Base-by-base conservation (phyloP, 2,113 vertebrate genomes). In the Phaethornis superciliosus region DNA sequence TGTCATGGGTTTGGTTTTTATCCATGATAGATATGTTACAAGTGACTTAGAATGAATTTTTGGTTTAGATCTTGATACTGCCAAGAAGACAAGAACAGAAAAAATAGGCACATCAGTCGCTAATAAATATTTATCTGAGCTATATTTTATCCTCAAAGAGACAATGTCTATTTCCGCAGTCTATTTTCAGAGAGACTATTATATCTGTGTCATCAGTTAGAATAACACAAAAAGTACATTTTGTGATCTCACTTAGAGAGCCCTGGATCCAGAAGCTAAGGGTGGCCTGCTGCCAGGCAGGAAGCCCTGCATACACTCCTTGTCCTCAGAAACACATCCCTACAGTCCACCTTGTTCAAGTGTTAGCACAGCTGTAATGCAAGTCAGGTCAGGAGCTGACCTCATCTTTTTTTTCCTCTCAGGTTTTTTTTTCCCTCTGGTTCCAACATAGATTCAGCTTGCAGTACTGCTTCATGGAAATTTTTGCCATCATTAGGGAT, bases 61-160 rank as follows among this genome's bases (percentile, higher is more conserved):
- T 62, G 24, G 67, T 90, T 94, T 86, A 90, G 46, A 65, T 89
- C 87, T 78, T 89, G 52, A 84, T 63, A 59, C 17, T 85, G 33
- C 32, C 83, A 89, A 71, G 85, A 79, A 30, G 40, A 90, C 9
- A 79, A 71, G 92, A 80, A 1, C 30, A 70, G 26, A 63, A 5
- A 90, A 83, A 90, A 72, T 0, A 74, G 37, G 37, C n/a, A 58
- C 20, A 76, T 60, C 4, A 4, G 4, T 32, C 19, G n/a, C 35
- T 81, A 59, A 90, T 35, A 82, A 87, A 85, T 58, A 86, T 51
- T 63, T 89, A 63, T 59, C 74, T 69, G 40, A 84, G 22, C 40
- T 69, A 15, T 54, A 79, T 69, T 88, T 82, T 85, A 69, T 62
- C 17, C 64, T 81, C 15, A 68, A 56, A 85, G n/a, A 85, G 12